phyloP scores from a whole-genome alignment of 2,888 invertebrate genomes.

The Chesias legatella region DNA sequence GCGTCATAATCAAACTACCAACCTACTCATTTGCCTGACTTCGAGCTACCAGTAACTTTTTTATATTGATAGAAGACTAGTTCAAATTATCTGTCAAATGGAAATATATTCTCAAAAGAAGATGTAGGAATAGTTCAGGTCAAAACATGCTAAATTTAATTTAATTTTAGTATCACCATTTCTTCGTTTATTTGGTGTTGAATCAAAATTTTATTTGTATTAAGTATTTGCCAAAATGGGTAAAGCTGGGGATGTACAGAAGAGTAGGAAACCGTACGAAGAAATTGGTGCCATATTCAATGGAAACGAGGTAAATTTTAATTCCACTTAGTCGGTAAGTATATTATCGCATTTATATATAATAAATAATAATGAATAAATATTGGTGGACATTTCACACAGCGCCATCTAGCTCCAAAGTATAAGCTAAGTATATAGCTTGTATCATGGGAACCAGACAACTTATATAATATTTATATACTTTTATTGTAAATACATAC shows the following conservation, averaged over 20 bases:
- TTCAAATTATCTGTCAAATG: not conserved
- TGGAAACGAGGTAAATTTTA: constrained; percentile 75
- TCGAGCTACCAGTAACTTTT: too few relatives aligned
- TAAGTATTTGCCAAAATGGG: constrained; percentile 4
- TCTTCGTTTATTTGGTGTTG: constrained; percentile 3
- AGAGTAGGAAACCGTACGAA: constrained; percentile 68
- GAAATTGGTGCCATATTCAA: constrained; percentile 84
- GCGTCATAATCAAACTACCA: too few relatives aligned
- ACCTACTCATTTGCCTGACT: too few relatives aligned
- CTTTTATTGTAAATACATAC: too few relatives aligned
- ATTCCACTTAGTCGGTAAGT: not conserved
- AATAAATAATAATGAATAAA: too few relatives aligned
- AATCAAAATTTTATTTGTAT: constrained; percentile 1
- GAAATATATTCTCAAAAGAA: not conserved
- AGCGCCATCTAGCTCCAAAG: too few relatives aligned
- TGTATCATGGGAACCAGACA: too few relatives aligned
- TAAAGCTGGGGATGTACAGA: constrained; percentile 13
- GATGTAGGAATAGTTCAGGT: constrained; percentile 1
- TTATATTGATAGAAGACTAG: constrained; percentile 1
- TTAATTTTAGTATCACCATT: constrained; percentile 1
- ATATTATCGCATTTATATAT: too few relatives aligned
- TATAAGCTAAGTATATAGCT: too few relatives aligned
- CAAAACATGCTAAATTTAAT: constrained; percentile 9
- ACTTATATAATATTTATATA: too few relatives aligned
- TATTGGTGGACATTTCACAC: too few relatives aligned